Evolutionary conservation across 2,113 vertebrate genomes (phyloP).

Genomic region (Alethe castanea): DNA sequence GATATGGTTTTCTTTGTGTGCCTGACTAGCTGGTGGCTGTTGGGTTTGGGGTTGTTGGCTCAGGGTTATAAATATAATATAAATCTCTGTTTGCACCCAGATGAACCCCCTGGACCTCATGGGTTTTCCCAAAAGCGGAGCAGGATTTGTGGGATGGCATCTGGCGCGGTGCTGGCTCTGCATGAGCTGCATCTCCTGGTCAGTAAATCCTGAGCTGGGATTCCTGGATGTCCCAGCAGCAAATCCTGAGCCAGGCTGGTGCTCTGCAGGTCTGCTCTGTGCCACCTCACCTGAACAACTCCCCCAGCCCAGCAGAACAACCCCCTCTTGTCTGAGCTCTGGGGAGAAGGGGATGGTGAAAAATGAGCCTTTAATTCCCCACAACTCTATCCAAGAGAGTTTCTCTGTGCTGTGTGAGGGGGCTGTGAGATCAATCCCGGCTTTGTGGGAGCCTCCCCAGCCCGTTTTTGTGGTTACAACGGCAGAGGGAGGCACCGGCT

Average conservation of each 20-base stretch:
- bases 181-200: not conserved
- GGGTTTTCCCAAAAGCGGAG: not conserved
- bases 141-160: not conserved
- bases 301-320: not conserved
- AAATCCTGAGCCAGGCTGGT: not conserved
- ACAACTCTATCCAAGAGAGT: accelerated
- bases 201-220: not conserved
- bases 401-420: not conserved
- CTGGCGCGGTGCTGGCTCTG: accelerated
- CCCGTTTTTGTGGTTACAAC: not conserved
- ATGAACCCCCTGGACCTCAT: accelerated
- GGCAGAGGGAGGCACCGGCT: not conserved
- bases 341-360: not conserved
- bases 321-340: not conserved
- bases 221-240: not conserved
- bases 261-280: not conserved
- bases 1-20: not conserved
- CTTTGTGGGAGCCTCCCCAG: not conserved
- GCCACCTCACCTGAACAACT: not conserved
- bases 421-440: not conserved
- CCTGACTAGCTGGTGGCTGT: not conserved
- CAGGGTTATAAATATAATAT: not conserved
- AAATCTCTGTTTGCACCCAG: not conserved
- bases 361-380: accelerated
- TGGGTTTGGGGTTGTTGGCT: not conserved